A percentile compares a stretch with the other conserved stretches of the same genome.
These are phyloP conservation scores for Onchidella celtica DNA, from an alignment of 2,888 invertebrate species.

Conservation along the genomic window DNA sequence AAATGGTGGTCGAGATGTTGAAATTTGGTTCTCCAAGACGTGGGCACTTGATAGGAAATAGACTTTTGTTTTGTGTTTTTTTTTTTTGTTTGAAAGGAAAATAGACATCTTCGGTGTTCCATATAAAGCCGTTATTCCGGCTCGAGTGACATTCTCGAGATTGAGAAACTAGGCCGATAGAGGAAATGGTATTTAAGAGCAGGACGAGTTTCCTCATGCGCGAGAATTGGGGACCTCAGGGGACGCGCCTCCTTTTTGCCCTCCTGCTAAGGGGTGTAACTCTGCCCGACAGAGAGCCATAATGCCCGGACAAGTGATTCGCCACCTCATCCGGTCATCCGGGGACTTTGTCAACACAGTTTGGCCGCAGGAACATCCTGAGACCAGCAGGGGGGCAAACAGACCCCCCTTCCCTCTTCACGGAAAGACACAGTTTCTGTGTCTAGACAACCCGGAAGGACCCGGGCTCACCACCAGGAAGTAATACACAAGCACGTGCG, in stretches of 20 bases:
- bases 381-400: neutral
- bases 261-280: conserved; percentile 20
- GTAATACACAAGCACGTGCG: conserved; percentile 27
- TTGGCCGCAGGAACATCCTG: neutral
- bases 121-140: too few species aligned
- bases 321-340: conserved; percentile 30
- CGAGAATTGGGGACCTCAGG: neutral
- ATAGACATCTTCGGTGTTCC: too few species aligned
- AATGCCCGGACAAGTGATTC: conserved; percentile 34
- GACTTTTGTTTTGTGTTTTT: too few species aligned
- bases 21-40: too few species aligned
- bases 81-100: too few species aligned
- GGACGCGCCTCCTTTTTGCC: conserved; percentile 9
- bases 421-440: too few species aligned
- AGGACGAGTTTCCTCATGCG: neutral
- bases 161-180: too few species aligned
- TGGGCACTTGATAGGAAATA: too few species aligned
- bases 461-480: conserved; percentile 2
- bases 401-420: too few species aligned
- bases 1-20: too few species aligned
- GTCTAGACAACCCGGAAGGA: conserved; percentile 14
- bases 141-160: too few species aligned
- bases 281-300: conserved; percentile 8
- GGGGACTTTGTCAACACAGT: conserved; percentile 36
- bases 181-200: neutral